Conservation (phyloP, 2,797 vertebrate genomes). For the Coregonus sp. region DNA sequence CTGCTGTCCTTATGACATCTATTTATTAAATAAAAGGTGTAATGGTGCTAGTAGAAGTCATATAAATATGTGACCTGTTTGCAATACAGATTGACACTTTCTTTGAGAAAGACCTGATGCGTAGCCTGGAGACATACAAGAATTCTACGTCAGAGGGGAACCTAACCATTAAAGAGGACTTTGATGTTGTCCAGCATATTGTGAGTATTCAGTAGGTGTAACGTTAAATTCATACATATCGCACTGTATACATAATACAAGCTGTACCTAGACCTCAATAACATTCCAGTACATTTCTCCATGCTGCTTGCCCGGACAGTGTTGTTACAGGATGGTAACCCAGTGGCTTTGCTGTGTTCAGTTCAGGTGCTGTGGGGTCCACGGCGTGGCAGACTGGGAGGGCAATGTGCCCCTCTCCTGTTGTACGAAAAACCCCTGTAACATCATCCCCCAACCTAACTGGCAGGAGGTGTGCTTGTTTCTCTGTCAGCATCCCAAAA, state of each 20-base stretch:
- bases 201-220: constrained; percentile 39
- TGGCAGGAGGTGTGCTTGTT: constrained; percentile 62
- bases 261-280: not conserved
- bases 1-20: not conserved
- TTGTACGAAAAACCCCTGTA: constrained; percentile 60
- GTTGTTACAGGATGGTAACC: not conserved
- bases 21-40: not conserved
- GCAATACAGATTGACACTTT: constrained; percentile 60
- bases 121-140: constrained; percentile 64
- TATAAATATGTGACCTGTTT: constrained; percentile 2
- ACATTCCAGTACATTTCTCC: not conserved
- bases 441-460: not conserved
- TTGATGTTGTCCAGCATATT: constrained; percentile 62
- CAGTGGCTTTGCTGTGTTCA: constrained; percentile 31
- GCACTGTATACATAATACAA: too few species aligned
- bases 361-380: constrained; percentile 71
- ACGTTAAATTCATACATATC: not conserved
- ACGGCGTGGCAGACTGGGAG: constrained; percentile 58
- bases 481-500: not conserved
- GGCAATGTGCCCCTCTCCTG: constrained; percentile 60
- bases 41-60: not conserved
- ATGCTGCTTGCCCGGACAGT: not conserved
- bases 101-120: constrained; percentile 62
- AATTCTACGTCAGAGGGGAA: constrained; percentile 40
- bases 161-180: constrained; percentile 58